Evolutionary conservation across 2,888 invertebrate genomes (phyloP), one percentile per base, ranked within the genome.

Genomic region (Punctoribates punctum): DNA sequence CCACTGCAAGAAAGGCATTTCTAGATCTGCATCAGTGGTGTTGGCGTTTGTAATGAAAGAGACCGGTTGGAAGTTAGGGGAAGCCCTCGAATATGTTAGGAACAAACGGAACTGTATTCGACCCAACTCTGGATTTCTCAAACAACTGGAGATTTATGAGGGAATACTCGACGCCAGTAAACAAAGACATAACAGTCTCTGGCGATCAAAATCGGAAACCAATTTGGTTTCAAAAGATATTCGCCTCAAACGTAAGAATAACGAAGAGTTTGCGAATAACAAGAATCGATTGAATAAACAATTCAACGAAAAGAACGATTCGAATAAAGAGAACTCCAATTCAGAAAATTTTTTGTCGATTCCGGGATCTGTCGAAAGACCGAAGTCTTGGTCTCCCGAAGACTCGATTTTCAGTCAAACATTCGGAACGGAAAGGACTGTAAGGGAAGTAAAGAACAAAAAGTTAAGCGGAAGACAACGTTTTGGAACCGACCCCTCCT

Each of bases 1-100:
- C 73, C 98, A 99, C 85, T 99, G 99, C 85, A 98, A 98, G 86
- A 98, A 98, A 96, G 99, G 99, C 29, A 94, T 99, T 78, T 97
- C 96, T 84, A 88, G 98, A 80, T 98, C 98, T 29, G 97, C 98
- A 6, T 96, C 96, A 2, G 97, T 97, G 34, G 98, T 97, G 34
- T 95, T 97, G 82, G 97, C 97, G 0, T 97, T 95, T 85, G 93
- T 95, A 29, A 99, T 99, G 98, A 98, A 98, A 85, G 94, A 95
- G 25, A 92, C 92, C 85, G 92, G 93, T 83, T 95, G 94, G 95
- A 90, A 93, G 82, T 91, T 96, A 82, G 89, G 91, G 78, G 90
- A 91, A 81, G 95, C 98, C 1, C 86, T 93, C 81, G 89, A 90
- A 78, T 92, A 93, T 85, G 97, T 98, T 0, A 95, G 94, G 84